phyloP scores from a whole-genome alignment of 1,140 invertebrate species.

The Aradophagus sp. region DNA sequence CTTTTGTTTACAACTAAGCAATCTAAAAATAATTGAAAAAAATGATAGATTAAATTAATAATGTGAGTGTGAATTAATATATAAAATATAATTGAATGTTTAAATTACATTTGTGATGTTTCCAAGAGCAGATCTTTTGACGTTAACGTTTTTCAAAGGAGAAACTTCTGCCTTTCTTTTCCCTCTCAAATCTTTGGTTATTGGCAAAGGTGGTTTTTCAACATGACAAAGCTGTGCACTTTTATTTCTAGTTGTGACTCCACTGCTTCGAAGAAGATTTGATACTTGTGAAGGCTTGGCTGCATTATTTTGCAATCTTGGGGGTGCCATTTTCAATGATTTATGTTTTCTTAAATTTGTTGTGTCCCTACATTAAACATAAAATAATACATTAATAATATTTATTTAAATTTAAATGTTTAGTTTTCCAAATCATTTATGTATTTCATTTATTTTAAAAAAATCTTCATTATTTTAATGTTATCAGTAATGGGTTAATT shows the following conservation, averaged over 20 bases:
- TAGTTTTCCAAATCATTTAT: no score
- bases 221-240: slow-evolving; percentile 57
- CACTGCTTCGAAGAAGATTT: slow-evolving; percentile 64
- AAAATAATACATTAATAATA: background rate
- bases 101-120: slow-evolving; percentile 89
- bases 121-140: slow-evolving; percentile 83
- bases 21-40: no score
- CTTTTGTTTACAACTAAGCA: no score
- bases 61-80: no score
- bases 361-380: background rate
- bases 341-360: slow-evolving; percentile 8
- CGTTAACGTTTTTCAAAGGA: slow-evolving; percentile 69
- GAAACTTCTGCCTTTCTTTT: slow-evolving; percentile 76
- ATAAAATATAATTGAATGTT: no score
- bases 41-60: no score
- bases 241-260: slow-evolving; percentile 72
- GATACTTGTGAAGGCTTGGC: slow-evolving; percentile 69
- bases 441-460: no score
- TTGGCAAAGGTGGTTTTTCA: slow-evolving; percentile 46
- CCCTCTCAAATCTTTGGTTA: slow-evolving; percentile 64
- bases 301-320: slow-evolving; percentile 72
- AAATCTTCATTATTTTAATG: no score
- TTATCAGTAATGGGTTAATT: no score
- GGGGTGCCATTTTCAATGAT: slow-evolving; percentile 76
- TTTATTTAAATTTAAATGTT: no score